A percentile compares a stretch with the other conserved stretches of the same genome.
Evolutionary conservation across 2,113 vertebrate genomes (phyloP).

Genomic region (Larimichthys crocea): DNA sequence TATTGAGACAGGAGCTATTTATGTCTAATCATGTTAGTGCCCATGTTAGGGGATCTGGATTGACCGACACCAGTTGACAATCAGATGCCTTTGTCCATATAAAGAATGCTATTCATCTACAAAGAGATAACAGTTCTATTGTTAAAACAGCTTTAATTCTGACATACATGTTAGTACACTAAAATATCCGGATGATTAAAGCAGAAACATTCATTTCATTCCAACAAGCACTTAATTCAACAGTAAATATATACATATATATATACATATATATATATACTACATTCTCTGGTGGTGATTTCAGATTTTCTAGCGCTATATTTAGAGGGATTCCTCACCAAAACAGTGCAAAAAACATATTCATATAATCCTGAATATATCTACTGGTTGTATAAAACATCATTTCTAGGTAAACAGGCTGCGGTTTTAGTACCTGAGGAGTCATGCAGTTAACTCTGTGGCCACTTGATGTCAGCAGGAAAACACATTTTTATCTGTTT

Average conservation of each 20-base stretch:
- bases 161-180: neutral
- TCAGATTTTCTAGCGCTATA: neutral
- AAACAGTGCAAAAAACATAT: neutral
- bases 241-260: neutral
- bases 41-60: constrained; percentile 81
- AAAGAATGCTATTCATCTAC: constrained; percentile 65
- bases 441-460: constrained; percentile 54
- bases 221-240: neutral
- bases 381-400: neutral
- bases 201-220: neutral
- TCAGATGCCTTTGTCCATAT: constrained; percentile 73
- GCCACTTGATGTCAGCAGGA: constrained; percentile 77
- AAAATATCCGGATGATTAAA: neutral
- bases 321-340: neutral
- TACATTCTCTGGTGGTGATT: neutral
- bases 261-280: neutral
- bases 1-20: constrained; percentile 79
- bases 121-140: constrained; percentile 55
- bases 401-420: neutral
- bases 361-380: neutral
- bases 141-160: constrained; percentile 35
- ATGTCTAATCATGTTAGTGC: constrained; percentile 81
- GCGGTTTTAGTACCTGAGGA: neutral
- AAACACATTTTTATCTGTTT: constrained; percentile 49
- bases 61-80: constrained; percentile 74